Base-by-base conservation (phyloP, 2,113 vertebrate species). In the Plestiodon gilberti region DNA sequence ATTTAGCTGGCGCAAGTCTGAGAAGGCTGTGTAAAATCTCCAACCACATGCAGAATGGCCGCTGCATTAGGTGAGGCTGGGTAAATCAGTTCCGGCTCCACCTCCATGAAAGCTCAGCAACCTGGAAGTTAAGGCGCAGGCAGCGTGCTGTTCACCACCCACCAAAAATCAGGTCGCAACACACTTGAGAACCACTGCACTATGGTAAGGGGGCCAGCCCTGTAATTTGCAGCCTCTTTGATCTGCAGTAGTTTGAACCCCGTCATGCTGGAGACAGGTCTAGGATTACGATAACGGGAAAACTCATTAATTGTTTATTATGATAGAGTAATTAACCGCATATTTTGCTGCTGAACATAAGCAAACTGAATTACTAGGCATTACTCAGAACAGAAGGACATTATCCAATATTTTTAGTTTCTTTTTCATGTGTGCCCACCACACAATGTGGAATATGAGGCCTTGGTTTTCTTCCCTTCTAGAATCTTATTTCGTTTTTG, bases 251-350 rank as follows among this genome's bases (percentile, higher is more conserved):
- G 22, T 74, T 13, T 74, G 38, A 25, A 18, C 38, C 23, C 38
- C 2, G 18, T 38, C 2, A 10, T 35, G 77, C 4, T 43, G 14
- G n/a, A 78, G 18, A 8, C 9, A 64, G 79, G 84, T 57, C 65
- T 33, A 79, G 69, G 78, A 74, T 87, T 85, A 74, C 74, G 81
- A 43, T 81, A 81, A 48, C 69, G 14, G 84, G 33, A 48, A 81
- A 81, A 78, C 81, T 77, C 71, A 78, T 74, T 73, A 35, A 35
- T 38, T 52, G 52, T 20, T 93, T 88, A 90, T 93, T 88, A 90
- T 85, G 89, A 79, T 35, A 52, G 38, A 79, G 79, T 77, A 69
- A 75, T 88, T 87, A 88, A 88, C 91, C 84, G 30, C 35, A 48
- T 14, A 38, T 55, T 6, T 52, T 35, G n/a, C 74, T 79, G 78